phyloP scores from a whole-genome alignment of 2,888 invertebrate species.

The Ophion ventricosus region DNA sequence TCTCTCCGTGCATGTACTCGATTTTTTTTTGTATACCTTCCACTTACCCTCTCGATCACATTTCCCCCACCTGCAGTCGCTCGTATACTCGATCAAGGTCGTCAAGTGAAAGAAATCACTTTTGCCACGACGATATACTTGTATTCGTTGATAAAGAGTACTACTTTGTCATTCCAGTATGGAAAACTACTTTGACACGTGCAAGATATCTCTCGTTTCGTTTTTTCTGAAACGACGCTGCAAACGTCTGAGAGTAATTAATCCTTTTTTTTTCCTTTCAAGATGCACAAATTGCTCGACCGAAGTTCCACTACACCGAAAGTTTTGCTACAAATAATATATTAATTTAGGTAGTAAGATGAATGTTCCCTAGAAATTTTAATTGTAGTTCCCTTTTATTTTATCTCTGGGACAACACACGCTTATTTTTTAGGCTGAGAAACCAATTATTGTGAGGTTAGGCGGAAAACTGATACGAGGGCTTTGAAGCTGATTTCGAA shows the following conservation, averaged over 20 bases:
- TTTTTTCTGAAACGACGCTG: neutral
- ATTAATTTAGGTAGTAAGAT: neutral
- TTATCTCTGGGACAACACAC: too few species aligned
- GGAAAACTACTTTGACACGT: slow-evolving; percentile 12
- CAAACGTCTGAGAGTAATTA: neutral
- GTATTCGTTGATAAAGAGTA: neutral
- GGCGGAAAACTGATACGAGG: too few species aligned
- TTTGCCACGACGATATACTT: neutral
- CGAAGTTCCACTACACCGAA: slow-evolving; percentile 2
- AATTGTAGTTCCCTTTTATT: too few species aligned
- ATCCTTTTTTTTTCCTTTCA: neutral
- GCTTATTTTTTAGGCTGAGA: too few species aligned
- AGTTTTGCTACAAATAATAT: neutral
- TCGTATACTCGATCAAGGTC: slow-evolving; percentile 18
- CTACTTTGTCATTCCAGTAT: neutral
- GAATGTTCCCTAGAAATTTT: neutral
- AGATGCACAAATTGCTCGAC: neutral
- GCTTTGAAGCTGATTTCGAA: too few species aligned
- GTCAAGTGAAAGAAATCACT: neutral
- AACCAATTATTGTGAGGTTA: too few species aligned
- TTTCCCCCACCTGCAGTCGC: neutral
- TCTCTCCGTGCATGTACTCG: slow-evolving; percentile 1
- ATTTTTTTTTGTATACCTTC: slow-evolving; percentile 15
- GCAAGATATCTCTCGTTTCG: neutral
- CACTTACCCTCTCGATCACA: neutral